Percentiles rank a stretch among this genome's conserved stretches.
These are phyloP conservation scores for Eupleurogrammus muticus DNA, from an alignment of 2,797 vertebrate species.

Conservation along the genomic window DNA sequence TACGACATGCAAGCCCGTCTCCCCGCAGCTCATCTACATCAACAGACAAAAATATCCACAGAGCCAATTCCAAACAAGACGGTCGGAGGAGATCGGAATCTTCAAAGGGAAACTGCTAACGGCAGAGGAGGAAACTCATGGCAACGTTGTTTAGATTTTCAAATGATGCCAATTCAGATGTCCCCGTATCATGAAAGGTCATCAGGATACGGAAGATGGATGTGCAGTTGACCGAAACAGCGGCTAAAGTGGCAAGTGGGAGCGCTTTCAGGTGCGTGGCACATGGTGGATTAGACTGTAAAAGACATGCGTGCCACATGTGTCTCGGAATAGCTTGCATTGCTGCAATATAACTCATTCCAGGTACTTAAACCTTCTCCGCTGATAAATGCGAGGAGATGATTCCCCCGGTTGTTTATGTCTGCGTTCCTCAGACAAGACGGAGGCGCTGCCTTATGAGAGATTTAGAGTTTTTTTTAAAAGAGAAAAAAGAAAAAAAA, in stretches of 20 bases:
- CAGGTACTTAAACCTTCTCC: conserved; percentile 55
- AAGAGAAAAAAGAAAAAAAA: background rate
- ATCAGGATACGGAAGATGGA: conserved; percentile 32
- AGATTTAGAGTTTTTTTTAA: background rate
- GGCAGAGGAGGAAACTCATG: conserved; percentile 49
- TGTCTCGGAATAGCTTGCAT: conserved; percentile 47
- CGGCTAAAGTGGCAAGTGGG: conserved; percentile 18
- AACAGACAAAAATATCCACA: conserved; percentile 50
- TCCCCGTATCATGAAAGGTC: conserved; percentile 42
- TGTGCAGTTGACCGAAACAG: conserved; percentile 25
- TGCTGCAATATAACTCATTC: conserved; percentile 43
- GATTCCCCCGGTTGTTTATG: conserved; percentile 42
- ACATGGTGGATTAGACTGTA: conserved; percentile 51
- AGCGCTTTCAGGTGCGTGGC: conserved; percentile 73
- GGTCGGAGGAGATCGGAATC: conserved; percentile 36
- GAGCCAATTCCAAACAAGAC: conserved; percentile 26
- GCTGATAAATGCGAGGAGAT: conserved; percentile 48
- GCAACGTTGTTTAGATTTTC: conserved; percentile 29
- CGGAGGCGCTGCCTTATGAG: conserved; percentile 14
- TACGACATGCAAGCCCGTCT: conserved; percentile 33
- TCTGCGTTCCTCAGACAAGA: conserved; percentile 17
- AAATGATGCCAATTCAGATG: conserved; percentile 30
- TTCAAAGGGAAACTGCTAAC: conserved; percentile 35
- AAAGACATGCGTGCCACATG: conserved; percentile 53
- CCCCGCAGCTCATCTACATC: conserved; percentile 45